These are phyloP conservation scores for Ptiloglossa arizonensis DNA, from an alignment of 1,140 invertebrate species.

Conservation along the genomic window DNA sequence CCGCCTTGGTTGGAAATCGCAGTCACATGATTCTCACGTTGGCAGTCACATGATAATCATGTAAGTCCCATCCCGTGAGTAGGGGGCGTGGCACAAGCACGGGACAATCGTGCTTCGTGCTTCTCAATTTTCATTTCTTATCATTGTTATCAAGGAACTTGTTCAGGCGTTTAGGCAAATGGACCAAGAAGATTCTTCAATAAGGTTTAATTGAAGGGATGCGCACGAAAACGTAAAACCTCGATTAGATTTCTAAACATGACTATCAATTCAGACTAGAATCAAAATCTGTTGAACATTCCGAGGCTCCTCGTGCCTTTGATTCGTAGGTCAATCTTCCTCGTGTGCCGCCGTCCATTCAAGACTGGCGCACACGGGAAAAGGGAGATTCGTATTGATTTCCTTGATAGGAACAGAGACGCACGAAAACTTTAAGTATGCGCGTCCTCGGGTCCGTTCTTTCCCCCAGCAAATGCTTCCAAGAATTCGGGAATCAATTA, in stretches of 20 bases:
- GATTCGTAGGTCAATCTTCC: constrained; percentile 36
- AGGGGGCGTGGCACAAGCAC: constrained; percentile 60
- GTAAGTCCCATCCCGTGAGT: constrained; percentile 72
- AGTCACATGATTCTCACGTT: constrained; percentile 79
- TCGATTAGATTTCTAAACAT: constrained; percentile 6
- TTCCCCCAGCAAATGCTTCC: background rate
- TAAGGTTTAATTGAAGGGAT: too few species aligned
- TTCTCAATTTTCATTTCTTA: background rate
- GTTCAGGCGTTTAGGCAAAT: background rate
- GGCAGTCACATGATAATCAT: constrained; percentile 78
- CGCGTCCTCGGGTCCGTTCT: background rate
- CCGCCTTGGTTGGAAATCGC: constrained; percentile 53
- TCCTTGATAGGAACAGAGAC: constrained; percentile 60
- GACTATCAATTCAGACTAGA: constrained; percentile 58
- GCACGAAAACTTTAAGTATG: constrained; percentile 43
- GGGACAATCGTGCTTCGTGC: constrained; percentile 8
- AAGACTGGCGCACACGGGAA: constrained; percentile 63
- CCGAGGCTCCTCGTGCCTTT: constrained; percentile 9
- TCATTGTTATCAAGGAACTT: background rate
- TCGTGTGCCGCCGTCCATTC: constrained; percentile 52
- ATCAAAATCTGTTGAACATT: constrained; percentile 58
- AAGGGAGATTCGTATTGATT: constrained; percentile 76
- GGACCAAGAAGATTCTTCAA: background rate
- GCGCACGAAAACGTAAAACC: background rate
- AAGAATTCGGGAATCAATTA: background rate